These are phyloP conservation scores for Heliconius melpomene DNA, from an alignment of 1,140 invertebrate genomes.

Conservation along the genomic window DNA sequence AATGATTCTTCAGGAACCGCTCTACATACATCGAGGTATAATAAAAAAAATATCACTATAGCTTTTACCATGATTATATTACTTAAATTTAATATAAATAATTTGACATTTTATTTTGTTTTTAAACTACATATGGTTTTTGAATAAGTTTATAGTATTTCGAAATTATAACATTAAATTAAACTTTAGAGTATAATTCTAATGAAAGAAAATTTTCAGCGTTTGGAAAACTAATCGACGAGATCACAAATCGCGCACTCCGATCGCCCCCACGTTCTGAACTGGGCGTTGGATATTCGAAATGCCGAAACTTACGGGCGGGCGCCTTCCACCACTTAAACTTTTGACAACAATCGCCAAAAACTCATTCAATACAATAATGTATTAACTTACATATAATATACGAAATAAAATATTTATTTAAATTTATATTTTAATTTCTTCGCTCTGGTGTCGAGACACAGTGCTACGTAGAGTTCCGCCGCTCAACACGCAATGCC, in stretches of 20 bases:
- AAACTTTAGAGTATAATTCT: background rate
- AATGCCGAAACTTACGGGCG: conserved; percentile 37
- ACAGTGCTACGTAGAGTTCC: no score
- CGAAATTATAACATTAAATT: no score
- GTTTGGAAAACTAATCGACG: conserved; percentile 30
- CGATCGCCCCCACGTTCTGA: conserved; percentile 46
- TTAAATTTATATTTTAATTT: no score
- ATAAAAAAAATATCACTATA: background rate
- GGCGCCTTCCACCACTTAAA: conserved; percentile 33
- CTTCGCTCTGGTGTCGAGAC: no score
- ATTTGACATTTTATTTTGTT: background rate
- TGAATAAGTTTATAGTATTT: background rate
- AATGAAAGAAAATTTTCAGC: conserved; percentile 27
- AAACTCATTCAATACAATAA: conserved; percentile 1
- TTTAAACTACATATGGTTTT: background rate
- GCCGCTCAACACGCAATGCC: no score
- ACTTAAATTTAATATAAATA: background rate
- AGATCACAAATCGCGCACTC: conserved; percentile 41
- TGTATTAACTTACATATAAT: no score
- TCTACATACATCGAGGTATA: background rate
- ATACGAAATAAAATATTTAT: no score
- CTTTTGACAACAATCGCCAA: conserved; percentile 31
- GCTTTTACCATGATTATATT: background rate
- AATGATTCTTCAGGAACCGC: conserved; percentile 32
- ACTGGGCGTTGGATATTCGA: conserved; percentile 44